Conservation (phyloP, 1,140 invertebrate species). For the Lasioglossum albipes region DNA sequence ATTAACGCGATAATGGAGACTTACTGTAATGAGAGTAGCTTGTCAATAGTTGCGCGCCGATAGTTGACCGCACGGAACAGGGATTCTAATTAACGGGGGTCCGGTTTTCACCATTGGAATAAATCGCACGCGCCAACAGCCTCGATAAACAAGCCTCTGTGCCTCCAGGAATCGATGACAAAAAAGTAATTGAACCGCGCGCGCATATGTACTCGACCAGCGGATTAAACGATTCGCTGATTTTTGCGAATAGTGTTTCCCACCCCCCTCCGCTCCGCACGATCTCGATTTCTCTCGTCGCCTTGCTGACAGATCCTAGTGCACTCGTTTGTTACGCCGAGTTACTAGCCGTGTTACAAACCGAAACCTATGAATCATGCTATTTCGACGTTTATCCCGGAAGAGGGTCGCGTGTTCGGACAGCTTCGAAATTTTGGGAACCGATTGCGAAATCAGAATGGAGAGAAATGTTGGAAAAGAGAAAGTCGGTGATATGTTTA, state of each 20-base stretch:
- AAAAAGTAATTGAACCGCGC: slow-evolving; percentile 22
- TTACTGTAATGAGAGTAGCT: neutral
- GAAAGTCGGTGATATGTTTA: too few species aligned
- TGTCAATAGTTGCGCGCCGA: neutral
- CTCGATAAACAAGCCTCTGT: slow-evolving; percentile 12
- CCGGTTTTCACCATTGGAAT: neutral
- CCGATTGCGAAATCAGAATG: too few species aligned
- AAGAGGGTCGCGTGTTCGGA: too few species aligned
- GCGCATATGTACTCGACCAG: neutral
- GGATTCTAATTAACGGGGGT: slow-evolving; percentile 26
- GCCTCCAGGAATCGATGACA: slow-evolving; percentile 1
- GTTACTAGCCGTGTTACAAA: too few species aligned
- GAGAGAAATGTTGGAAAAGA: neutral
- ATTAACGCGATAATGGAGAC: slow-evolving; percentile 11
- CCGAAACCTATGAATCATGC: too few species aligned
- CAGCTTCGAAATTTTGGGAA: too few species aligned
- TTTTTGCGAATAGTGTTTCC: neutral
- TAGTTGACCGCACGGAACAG: slow-evolving; percentile 2
- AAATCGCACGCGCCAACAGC: slow-evolving; percentile 5
- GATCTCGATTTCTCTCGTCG: neutral
- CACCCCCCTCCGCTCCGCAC: accelerated
- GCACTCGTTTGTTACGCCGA: too few species aligned
- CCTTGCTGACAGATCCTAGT: neutral
- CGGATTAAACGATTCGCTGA: slow-evolving; percentile 1
- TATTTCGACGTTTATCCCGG: too few species aligned